Conservation (phyloP, 2,888 invertebrate species). For the Antheraea assamensis region DNA sequence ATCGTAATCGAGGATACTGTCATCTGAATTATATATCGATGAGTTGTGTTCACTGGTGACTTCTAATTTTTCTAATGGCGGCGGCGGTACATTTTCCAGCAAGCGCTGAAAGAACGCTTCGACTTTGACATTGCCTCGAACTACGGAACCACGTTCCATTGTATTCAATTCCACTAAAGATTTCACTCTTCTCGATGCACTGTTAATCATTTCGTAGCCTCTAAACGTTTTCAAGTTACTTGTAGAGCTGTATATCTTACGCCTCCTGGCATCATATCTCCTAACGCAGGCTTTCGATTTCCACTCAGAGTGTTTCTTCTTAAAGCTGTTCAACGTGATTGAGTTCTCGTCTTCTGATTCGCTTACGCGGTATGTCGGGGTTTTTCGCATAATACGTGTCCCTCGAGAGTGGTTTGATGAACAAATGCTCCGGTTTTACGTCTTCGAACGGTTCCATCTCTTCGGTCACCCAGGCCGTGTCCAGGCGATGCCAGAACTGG, state of each 20-base stretch:
- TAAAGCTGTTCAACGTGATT: slow-evolving; percentile 62
- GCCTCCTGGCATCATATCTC: slow-evolving; percentile 49
- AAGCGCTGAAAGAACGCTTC: slow-evolving; percentile 62
- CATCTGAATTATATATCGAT: slow-evolving; percentile 7
- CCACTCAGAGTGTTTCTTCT: slow-evolving; percentile 65
- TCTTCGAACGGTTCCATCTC: slow-evolving; percentile 76
- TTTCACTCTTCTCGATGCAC: slow-evolving; percentile 43
- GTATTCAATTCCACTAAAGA: slow-evolving; percentile 40
- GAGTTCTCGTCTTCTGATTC: slow-evolving; percentile 75
- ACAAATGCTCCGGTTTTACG: slow-evolving; percentile 61
- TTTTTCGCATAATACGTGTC: slow-evolving; percentile 69
- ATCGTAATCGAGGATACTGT: background rate
- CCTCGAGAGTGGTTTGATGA: slow-evolving; percentile 63
- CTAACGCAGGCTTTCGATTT: slow-evolving; percentile 62
- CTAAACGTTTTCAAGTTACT: slow-evolving; percentile 22
- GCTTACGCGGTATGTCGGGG: slow-evolving; percentile 72
- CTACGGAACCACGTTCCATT: slow-evolving; percentile 25
- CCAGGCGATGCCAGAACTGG: slow-evolving; percentile 69
- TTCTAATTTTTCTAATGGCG: slow-evolving; percentile 53
- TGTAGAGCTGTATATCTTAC: slow-evolving; percentile 41
- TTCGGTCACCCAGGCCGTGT: slow-evolving; percentile 65
- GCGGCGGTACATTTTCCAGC: slow-evolving; percentile 63
- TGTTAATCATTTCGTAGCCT: slow-evolving; percentile 37
- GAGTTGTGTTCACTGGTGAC: background rate
- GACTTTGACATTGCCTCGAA: slow-evolving; percentile 51